Conservation (phyloP, 2,888 invertebrate genomes). For the Orthosia gracilis region DNA sequence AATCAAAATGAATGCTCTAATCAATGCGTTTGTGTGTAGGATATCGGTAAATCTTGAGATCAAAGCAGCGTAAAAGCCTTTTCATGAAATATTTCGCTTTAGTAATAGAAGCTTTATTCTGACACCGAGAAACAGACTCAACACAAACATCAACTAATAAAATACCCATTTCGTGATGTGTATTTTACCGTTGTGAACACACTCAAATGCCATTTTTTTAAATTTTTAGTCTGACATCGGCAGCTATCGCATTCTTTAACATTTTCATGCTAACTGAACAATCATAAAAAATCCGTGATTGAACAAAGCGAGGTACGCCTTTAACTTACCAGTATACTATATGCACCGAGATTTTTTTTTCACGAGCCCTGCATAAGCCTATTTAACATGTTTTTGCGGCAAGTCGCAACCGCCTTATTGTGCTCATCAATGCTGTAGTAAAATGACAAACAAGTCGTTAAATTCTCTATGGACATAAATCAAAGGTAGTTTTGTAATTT, state of each 20-base stretch:
- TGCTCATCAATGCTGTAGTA: conserved; percentile 78
- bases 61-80: neutral
- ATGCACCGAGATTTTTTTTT: conserved; percentile 65
- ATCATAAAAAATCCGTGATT: conserved; percentile 60
- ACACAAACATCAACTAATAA: conserved; percentile 1
- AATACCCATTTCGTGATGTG: neutral
- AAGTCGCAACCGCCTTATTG: conserved; percentile 74
- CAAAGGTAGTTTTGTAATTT: conserved; percentile 71
- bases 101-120: neutral
- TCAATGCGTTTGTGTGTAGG: conserved; percentile 1
- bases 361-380: conserved; percentile 70
- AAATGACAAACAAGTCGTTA: conserved; percentile 81
- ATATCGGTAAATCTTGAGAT: neutral
- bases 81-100: conserved; percentile 2
- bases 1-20: neutral
- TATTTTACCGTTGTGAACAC: neutral
- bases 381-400: conserved; percentile 79
- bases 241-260: conserved; percentile 50
- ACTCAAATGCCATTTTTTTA: neutral
- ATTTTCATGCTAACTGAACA: conserved; percentile 61
- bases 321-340: conserved; percentile 56
- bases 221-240: conserved; percentile 18
- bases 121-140: neutral
- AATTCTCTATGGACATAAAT: conserved; percentile 79
- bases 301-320: conserved; percentile 57